These are phyloP conservation scores for Thamnophis elegans DNA, from an alignment of 2,797 vertebrate genomes.

Conservation along the genomic window DNA sequence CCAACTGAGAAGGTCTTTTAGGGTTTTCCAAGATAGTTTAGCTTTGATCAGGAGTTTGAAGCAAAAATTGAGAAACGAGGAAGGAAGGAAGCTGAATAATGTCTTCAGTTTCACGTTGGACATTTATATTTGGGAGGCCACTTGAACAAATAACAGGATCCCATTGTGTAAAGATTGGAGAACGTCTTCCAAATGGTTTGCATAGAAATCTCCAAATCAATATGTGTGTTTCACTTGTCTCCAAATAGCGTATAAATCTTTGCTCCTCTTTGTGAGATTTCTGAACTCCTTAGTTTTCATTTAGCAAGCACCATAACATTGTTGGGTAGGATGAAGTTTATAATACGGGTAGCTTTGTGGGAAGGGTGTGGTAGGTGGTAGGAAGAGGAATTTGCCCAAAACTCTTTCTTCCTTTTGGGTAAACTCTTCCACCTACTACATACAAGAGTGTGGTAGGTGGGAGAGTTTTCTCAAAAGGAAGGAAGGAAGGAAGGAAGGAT, in stretches of 20 bases:
- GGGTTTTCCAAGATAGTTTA: not conserved
- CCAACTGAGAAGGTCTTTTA: not conserved
- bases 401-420: too few species aligned
- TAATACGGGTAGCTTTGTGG: not conserved
- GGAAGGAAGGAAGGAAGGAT: too few species aligned
- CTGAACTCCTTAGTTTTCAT: not conserved
- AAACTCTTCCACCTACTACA: too few species aligned
- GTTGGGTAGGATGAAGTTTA: not conserved
- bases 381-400: too few species aligned
- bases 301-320: not conserved
- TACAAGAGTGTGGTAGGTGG: too few species aligned
- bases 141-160: not conserved
- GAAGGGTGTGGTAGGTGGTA: too few species aligned
- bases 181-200: not conserved
- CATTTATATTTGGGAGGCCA: not conserved
- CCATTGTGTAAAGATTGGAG: not conserved
- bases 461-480: too few species aligned
- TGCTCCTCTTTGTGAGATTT: not conserved
- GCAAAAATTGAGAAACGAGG: not conserved
- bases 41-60: not conserved
- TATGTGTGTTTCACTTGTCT: not conserved
- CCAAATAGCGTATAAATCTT: not conserved
- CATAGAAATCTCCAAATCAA: not conserved
- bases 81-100: not conserved
- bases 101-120: not conserved